Conservation (phyloP, 2,797 vertebrate species). For the Karalla daura region DNA sequence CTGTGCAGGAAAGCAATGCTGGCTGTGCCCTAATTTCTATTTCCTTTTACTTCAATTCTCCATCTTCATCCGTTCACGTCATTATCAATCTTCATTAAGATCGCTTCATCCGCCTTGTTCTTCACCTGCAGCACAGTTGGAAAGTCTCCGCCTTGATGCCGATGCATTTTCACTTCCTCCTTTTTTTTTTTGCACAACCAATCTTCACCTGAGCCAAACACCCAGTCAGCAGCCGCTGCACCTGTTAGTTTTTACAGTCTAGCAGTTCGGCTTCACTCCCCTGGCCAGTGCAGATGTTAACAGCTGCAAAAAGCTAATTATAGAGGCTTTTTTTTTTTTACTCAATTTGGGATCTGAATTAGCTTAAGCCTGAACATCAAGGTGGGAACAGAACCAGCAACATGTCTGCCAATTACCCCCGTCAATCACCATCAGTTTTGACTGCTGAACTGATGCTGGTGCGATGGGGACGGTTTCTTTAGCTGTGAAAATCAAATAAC, state of each 20-base stretch:
- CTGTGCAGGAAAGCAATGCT: neutral
- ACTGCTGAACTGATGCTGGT: too few species aligned
- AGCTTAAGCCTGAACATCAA: neutral
- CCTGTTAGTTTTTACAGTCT: neutral
- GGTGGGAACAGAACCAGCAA: too few species aligned
- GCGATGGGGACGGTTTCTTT: too few species aligned
- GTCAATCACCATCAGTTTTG: too few species aligned
- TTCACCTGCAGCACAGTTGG: neutral
- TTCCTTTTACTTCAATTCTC: neutral
- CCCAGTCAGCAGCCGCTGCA: neutral
- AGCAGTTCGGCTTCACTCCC: too few species aligned
- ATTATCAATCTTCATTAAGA: neutral
- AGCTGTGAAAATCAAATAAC: too few species aligned
- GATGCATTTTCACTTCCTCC: neutral
- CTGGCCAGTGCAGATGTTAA: slow-evolving; percentile 15
- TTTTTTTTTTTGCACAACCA: neutral
- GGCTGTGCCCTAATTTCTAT: neutral
- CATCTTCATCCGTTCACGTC: neutral
- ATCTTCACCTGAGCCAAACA: neutral
- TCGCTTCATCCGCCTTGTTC: neutral
- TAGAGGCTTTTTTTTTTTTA: too few species aligned
- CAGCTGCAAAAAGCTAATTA: neutral
- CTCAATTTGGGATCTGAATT: neutral
- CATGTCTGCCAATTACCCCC: too few species aligned
- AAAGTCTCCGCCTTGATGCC: neutral